Evolutionary conservation across 2,797 vertebrate species (phyloP).

Genomic region (Danionella dracula): DNA sequence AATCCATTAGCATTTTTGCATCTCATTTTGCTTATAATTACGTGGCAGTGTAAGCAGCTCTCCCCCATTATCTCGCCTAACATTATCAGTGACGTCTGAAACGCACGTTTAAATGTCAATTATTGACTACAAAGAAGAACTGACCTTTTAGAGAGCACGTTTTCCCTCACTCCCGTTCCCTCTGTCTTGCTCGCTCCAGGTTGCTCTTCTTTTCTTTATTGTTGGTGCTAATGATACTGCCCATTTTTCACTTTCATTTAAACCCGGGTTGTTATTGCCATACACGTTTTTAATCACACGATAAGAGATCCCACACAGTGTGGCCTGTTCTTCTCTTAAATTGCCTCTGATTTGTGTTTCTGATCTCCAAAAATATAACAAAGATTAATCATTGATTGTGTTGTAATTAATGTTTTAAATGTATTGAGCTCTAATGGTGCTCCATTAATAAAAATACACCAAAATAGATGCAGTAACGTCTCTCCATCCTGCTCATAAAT

Average conservation of each 20-base stretch:
- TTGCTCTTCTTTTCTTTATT: conserved; percentile 39
- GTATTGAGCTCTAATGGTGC: too few species aligned
- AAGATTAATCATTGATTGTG: too few species aligned
- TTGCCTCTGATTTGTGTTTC: neutral
- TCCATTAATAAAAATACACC: too few species aligned
- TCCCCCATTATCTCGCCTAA: conserved; percentile 84
- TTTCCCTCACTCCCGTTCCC: conserved; percentile 54
- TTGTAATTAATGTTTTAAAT: too few species aligned
- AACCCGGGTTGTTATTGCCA: conserved; percentile 14
- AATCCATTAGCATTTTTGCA: conserved; percentile 98
- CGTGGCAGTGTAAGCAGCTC: conserved; percentile 82
- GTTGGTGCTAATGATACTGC: conserved; percentile 37
- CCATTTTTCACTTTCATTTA: conserved; percentile 23
- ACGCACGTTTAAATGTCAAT: conserved; percentile 98
- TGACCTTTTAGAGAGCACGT: conserved; percentile 89
- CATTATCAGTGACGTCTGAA: conserved; percentile 90
- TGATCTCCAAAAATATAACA: neutral
- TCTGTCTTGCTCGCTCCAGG: conserved; percentile 53
- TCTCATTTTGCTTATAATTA: conserved; percentile 96
- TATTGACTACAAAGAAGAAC: conserved; percentile 87
- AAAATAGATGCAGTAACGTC: too few species aligned
- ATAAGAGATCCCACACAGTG: conserved; percentile 23
- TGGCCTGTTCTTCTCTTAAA: neutral
- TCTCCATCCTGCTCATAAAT: too few species aligned
- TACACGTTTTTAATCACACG: conserved; percentile 29